Evolutionary conservation across 2,113 vertebrate species (phyloP).

Genomic region (Oenanthe melanoleuca): DNA sequence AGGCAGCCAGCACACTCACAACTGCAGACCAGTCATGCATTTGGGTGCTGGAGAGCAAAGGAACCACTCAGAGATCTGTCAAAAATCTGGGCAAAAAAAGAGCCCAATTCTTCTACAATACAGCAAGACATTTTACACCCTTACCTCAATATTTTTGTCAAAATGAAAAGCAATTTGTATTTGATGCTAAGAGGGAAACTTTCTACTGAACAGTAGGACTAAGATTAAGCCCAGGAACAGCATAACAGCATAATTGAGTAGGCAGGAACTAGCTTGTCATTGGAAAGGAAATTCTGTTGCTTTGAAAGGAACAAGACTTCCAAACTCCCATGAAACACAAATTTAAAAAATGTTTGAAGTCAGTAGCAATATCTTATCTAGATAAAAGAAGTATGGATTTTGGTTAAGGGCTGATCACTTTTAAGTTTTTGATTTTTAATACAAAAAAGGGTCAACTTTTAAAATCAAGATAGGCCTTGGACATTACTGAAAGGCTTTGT

Average conservation of each 20-base stretch:
- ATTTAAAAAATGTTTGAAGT: background rate
- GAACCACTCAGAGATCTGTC: background rate
- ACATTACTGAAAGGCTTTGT: background rate
- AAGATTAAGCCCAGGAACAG: background rate
- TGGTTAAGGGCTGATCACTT: background rate
- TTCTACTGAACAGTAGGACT: background rate
- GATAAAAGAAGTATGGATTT: background rate
- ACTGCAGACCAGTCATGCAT: background rate
- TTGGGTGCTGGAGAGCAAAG: background rate
- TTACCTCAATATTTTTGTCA: background rate
- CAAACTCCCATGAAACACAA: background rate
- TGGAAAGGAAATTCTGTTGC: background rate
- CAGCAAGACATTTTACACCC: constrained; percentile 18
- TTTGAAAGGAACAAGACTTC: constrained; percentile 2
- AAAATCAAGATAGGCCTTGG: background rate
- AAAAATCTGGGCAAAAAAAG: background rate
- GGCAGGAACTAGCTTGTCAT: background rate
- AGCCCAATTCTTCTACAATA: background rate
- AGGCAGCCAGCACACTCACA: background rate
- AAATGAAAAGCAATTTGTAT: background rate
- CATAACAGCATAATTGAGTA: background rate
- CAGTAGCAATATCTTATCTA: background rate
- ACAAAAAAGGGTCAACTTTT: background rate
- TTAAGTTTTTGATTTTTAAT: background rate
- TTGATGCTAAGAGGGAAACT: background rate